Evolutionary conservation across 2,888 invertebrate genomes (phyloP).

Genomic region (Ptychoptera albimana): DNA sequence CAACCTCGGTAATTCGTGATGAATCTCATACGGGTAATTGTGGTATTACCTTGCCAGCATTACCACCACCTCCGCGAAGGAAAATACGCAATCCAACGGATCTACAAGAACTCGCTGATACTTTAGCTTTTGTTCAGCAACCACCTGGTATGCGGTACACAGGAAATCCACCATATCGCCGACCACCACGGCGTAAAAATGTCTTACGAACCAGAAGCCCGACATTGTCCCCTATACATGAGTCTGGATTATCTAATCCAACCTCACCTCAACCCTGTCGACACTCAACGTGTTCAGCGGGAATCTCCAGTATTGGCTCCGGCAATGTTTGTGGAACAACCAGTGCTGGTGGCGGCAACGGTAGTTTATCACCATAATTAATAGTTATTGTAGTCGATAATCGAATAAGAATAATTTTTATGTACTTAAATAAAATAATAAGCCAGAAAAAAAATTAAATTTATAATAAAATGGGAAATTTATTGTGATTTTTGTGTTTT

Average conservation of each 20-base stretch:
- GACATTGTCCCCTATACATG: conserved; percentile 50
- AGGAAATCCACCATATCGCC: conserved; percentile 16
- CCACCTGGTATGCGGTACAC: conserved; percentile 15
- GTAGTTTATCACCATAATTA: neutral
- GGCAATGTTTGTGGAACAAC: neutral
- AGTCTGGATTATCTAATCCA: conserved; percentile 54
- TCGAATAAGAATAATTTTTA: no score
- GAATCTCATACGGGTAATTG: conserved; percentile 11
- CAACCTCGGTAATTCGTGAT: conserved; percentile 26
- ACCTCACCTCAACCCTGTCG: conserved; percentile 40
- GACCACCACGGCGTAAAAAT: conserved; percentile 31
- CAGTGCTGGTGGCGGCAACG: neutral
- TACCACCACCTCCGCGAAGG: conserved; percentile 33
- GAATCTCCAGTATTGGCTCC: conserved; percentile 6
- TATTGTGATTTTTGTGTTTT: no score
- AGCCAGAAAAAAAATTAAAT: no score
- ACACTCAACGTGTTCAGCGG: conserved; percentile 23
- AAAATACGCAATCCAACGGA: conserved; percentile 33
- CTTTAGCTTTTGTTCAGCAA: conserved; percentile 33
- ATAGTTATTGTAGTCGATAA: neutral
- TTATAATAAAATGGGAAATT: no score
- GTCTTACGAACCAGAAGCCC: conserved; percentile 35
- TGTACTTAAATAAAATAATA: no score
- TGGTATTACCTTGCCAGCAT: conserved; percentile 25
- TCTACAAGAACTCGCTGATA: conserved; percentile 38